Conservation (phyloP, 2,888 invertebrate genomes). For the Hypselothyrea guttata region DNA sequence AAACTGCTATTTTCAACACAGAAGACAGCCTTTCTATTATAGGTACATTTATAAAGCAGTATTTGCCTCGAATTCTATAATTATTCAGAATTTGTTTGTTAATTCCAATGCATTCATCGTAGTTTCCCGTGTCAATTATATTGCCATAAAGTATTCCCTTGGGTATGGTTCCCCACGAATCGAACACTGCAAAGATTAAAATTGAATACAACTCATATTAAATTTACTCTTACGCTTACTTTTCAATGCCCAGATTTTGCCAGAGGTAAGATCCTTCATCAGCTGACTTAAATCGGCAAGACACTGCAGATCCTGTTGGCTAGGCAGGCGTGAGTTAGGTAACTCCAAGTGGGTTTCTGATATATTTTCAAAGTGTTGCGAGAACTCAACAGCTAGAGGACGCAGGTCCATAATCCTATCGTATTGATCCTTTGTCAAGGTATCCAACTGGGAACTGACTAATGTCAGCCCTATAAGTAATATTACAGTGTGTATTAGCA, state of each 20-base stretch:
- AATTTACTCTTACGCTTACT: slow-evolving; percentile 30
- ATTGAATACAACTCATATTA: neutral
- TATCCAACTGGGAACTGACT: neutral
- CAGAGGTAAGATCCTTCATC: slow-evolving; percentile 9
- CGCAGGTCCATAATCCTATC: slow-evolving; percentile 31
- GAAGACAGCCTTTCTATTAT: no score
- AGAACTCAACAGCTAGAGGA: slow-evolving; percentile 49
- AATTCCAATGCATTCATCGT: slow-evolving; percentile 78
- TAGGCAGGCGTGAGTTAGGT: slow-evolving; percentile 1
- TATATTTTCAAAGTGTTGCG: slow-evolving; percentile 43
- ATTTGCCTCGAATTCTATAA: neutral
- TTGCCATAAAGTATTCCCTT: slow-evolving; percentile 67
- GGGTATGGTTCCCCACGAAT: slow-evolving; percentile 81
- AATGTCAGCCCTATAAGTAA: neutral
- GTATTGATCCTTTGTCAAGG: slow-evolving; percentile 1
- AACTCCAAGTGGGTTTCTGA: slow-evolving; percentile 21
- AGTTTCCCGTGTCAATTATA: slow-evolving; percentile 76
- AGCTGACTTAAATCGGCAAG: slow-evolving; percentile 33
- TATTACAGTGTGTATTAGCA: neutral
- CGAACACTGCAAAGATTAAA: slow-evolving; percentile 72
- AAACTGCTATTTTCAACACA: neutral
- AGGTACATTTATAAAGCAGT: neutral
- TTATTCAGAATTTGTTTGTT: neutral
- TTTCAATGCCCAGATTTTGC: slow-evolving; percentile 35
- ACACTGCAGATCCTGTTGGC: slow-evolving; percentile 40